phyloP scores from a whole-genome alignment of 2,888 invertebrate genomes.

The Hyppa rectilinea region DNA sequence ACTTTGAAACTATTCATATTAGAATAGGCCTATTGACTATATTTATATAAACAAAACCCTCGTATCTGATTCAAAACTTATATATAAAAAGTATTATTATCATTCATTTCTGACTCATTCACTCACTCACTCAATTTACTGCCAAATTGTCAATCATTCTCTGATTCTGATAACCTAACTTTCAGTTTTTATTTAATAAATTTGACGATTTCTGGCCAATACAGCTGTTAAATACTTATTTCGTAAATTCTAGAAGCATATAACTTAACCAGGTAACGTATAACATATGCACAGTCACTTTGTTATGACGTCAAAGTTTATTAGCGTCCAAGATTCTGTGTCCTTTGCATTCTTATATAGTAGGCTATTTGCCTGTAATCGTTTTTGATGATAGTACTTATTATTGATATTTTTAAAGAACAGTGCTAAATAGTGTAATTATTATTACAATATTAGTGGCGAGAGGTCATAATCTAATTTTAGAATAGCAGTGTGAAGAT shows the following conservation, averaged over 20 bases:
- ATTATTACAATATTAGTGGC: neutral
- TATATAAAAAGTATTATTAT: neutral
- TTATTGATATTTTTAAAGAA: neutral
- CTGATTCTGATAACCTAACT: conserved; percentile 53
- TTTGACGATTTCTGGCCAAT: conserved; percentile 45
- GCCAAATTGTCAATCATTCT: conserved; percentile 38
- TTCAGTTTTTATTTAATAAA: conserved; percentile 44
- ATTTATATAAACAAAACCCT: too few species aligned
- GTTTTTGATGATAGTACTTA: neutral
- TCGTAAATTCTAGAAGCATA: conserved; percentile 31
- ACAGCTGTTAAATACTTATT: conserved; percentile 42
- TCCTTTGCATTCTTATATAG: conserved; percentile 14
- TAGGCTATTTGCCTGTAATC: conserved; percentile 7
- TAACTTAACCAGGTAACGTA: conserved; percentile 48
- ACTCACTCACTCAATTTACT: conserved; percentile 26
- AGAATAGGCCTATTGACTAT: neutral
- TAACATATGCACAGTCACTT: conserved; percentile 15
- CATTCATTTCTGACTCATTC: neutral
- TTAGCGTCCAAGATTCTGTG: conserved; percentile 18
- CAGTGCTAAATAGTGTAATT: neutral
- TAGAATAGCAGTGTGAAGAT: conserved; percentile 24
- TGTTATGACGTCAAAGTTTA: conserved; percentile 16
- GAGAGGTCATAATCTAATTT: conserved; percentile 38
- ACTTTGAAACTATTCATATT: neutral
- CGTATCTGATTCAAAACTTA: neutral